Conservation (phyloP, 1,140 invertebrate species). For the Trypoxylus dichotomus region DNA sequence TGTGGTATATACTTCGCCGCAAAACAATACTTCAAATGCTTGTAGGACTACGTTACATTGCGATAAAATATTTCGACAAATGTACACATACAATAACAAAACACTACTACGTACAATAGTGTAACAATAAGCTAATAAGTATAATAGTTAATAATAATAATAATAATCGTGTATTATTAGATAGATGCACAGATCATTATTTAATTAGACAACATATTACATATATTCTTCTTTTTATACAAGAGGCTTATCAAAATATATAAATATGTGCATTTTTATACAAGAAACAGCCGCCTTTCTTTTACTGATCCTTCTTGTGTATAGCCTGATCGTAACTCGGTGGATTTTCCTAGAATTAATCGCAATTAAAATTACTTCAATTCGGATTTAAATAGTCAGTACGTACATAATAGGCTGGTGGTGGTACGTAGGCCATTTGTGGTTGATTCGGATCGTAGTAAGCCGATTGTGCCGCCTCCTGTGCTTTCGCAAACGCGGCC, state of each 20-base stretch:
- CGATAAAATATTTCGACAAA: neutral
- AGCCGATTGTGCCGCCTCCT: conserved; percentile 82
- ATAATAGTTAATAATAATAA: neutral
- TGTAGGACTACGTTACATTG: neutral
- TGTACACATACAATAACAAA: neutral
- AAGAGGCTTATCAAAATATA: conserved; percentile 14
- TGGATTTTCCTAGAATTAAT: neutral
- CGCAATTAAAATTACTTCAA: neutral
- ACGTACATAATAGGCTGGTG: conserved; percentile 80
- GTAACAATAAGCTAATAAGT: neutral
- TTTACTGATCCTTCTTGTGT: conserved; percentile 14
- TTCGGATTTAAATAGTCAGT: neutral
- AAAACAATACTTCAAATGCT: neutral
- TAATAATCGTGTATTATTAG: neutral
- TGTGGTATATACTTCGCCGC: neutral
- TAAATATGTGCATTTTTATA: conserved; percentile 14
- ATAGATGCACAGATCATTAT: neutral
- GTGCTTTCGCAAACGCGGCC: conserved; percentile 68
- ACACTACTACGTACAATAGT: neutral
- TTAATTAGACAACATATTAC: neutral
- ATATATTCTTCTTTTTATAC: neutral
- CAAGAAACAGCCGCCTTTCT: neutral
- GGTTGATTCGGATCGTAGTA: conserved; percentile 85
- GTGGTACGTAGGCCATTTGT: conserved; percentile 82
- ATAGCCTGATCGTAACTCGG: neutral